Conservation (phyloP, 1,140 invertebrate genomes). For the Drosophila mauritiana region DNA sequence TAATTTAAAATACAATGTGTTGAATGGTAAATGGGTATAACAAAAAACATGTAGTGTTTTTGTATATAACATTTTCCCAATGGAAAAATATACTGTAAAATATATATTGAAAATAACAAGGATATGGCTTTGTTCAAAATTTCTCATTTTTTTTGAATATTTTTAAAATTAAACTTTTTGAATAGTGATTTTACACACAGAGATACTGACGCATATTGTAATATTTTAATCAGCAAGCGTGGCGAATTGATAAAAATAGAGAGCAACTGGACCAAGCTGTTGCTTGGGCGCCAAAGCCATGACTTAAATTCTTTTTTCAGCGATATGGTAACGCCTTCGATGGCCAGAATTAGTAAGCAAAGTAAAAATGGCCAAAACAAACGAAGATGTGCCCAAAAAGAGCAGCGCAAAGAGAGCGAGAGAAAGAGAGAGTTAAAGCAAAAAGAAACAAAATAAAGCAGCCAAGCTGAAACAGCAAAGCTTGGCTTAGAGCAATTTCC, state of each 20-base stretch:
- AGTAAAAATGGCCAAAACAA: constrained; percentile 48
- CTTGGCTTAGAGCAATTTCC: constrained; percentile 55
- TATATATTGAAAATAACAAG: too few species aligned
- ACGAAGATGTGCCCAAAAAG: constrained; percentile 77
- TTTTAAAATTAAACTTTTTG: neutral
- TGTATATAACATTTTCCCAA: too few species aligned
- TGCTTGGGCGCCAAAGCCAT: constrained; percentile 23
- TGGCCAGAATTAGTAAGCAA: constrained; percentile 6
- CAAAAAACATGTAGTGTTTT: too few species aligned
- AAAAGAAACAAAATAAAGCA: constrained; percentile 23
- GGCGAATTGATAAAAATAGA: constrained; percentile 31
- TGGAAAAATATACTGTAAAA: too few species aligned
- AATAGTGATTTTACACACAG: neutral
- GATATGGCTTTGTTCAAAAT: neutral
- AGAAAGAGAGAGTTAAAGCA: constrained; percentile 1
- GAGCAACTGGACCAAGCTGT: constrained; percentile 1
- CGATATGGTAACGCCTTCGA: constrained; percentile 45
- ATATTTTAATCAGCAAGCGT: constrained; percentile 56
- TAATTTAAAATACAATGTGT: too few species aligned
- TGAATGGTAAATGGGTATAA: too few species aligned
- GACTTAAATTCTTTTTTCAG: constrained; percentile 29
- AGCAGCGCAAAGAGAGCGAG: constrained; percentile 14
- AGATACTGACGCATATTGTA: constrained; percentile 1
- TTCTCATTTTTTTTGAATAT: neutral
- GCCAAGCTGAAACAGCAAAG: constrained; percentile 30